These are phyloP conservation scores for Monochamus alternatus DNA, from an alignment of 2,888 invertebrate genomes.

Conservation along the genomic window DNA sequence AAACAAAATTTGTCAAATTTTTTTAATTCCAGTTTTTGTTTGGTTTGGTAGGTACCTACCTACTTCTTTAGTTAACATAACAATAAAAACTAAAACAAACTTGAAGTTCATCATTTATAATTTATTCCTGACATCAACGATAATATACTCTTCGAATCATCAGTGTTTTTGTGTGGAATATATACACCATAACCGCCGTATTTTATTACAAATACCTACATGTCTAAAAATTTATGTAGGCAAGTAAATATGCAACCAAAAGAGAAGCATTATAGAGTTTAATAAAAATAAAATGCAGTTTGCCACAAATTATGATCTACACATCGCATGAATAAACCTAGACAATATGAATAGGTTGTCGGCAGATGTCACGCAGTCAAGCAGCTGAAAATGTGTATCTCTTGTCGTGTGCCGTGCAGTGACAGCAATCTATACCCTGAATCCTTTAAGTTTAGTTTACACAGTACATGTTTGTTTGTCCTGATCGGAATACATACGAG, in stretches of 20 bases:
- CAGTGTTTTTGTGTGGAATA: no score
- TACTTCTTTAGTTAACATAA: no score
- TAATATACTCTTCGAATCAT: no score
- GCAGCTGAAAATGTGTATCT: constrained; percentile 30
- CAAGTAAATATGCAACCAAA: background rate
- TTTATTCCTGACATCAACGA: no score
- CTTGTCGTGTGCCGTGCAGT: constrained; percentile 15
- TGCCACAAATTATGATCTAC: background rate
- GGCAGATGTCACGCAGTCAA: constrained; percentile 33
- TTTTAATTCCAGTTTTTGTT: no score
- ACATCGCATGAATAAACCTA: background rate
- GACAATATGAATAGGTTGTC: constrained; percentile 5
- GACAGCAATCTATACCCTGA: constrained; percentile 27
- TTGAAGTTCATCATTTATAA: no score
- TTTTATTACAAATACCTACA: no score
- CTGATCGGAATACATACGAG: constrained; percentile 5
- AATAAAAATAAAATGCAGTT: background rate
- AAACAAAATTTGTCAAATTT: no score
- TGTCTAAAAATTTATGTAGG: background rate
- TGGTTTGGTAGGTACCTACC: no score
- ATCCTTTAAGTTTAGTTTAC: constrained; percentile 17
- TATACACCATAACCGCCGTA: no score
- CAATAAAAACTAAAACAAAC: no score
- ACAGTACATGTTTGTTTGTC: constrained; percentile 18
- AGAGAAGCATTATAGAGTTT: background rate